These are phyloP conservation scores for Drosophila azteca DNA, from an alignment of 1,140 invertebrate genomes.

Conservation along the genomic window DNA sequence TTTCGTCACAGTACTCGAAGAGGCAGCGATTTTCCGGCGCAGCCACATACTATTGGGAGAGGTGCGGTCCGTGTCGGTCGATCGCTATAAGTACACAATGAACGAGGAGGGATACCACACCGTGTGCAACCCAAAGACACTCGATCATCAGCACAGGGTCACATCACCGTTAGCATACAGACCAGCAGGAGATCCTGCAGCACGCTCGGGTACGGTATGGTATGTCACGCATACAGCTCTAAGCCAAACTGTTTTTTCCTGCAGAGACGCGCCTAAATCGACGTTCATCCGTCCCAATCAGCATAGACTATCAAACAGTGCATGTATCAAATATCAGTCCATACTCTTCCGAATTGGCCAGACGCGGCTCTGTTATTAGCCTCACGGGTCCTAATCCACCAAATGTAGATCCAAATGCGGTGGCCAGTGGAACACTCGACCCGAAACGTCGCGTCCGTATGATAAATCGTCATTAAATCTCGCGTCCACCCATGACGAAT, in stretches of 20 bases:
- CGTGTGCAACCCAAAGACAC: neutral
- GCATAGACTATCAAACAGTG: constrained; percentile 67
- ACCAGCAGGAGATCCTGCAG: constrained; percentile 5
- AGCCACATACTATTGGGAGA: constrained; percentile 58
- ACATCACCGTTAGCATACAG: constrained; percentile 25
- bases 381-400: constrained; percentile 28
- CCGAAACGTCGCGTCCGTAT: constrained; percentile 73
- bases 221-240: neutral
- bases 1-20: constrained; percentile 25
- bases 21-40: constrained; percentile 40
- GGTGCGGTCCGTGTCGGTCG: constrained; percentile 65
- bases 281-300: constrained; percentile 63
- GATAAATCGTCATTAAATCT: constrained; percentile 75
- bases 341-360: constrained; percentile 29
- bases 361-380: constrained; percentile 62
- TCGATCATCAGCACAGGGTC: constrained; percentile 18
- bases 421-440: constrained; percentile 29
- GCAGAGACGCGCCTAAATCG: constrained; percentile 44
- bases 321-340: constrained; percentile 24
- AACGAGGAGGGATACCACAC: constrained; percentile 22
- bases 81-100: constrained; percentile 56
- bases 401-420: neutral
- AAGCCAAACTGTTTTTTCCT: constrained; percentile 15
- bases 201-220: constrained; percentile 19
- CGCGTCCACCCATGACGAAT: neutral